These are phyloP conservation scores for Leptothorax acervorum DNA, from an alignment of 2,888 invertebrate genomes.

Conservation along the genomic window DNA sequence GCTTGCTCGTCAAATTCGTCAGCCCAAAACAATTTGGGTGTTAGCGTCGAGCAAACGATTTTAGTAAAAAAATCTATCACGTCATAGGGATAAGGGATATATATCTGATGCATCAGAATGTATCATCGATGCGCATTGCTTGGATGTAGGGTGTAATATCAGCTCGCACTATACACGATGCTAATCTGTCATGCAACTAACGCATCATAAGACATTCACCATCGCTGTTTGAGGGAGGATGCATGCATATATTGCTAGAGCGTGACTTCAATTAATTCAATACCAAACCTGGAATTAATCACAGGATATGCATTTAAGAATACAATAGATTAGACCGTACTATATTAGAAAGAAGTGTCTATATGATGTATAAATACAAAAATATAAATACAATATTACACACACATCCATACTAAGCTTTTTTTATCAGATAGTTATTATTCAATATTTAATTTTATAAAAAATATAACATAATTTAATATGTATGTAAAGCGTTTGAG, in stretches of 20 bases:
- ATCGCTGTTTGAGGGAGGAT: conserved; percentile 12
- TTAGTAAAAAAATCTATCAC: conserved; percentile 57
- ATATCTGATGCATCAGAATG: conserved; percentile 15
- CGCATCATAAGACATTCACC: conserved; percentile 21
- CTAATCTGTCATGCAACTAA: neutral
- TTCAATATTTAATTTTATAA: neutral
- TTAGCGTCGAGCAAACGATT: conserved; percentile 21
- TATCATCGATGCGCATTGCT: conserved; percentile 38
- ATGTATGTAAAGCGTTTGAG: neutral
- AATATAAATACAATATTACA: neutral
- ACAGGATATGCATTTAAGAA: neutral
- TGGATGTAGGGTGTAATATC: conserved; percentile 28
- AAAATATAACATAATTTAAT: neutral
- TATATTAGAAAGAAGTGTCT: neutral
- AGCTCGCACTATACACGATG: neutral
- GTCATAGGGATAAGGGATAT: conserved; percentile 1
- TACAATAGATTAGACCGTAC: neutral
- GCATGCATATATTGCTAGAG: neutral
- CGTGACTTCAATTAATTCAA: conserved; percentile 18
- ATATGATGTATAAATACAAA: neutral
- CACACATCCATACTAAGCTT: neutral
- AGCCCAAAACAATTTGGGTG: conserved; percentile 16
- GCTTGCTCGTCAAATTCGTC: conserved; percentile 41
- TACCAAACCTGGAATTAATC: conserved; percentile 9
- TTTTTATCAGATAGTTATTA: neutral